Conservation (phyloP, 1,140 invertebrate species). For the Tribolium castaneum region DNA sequence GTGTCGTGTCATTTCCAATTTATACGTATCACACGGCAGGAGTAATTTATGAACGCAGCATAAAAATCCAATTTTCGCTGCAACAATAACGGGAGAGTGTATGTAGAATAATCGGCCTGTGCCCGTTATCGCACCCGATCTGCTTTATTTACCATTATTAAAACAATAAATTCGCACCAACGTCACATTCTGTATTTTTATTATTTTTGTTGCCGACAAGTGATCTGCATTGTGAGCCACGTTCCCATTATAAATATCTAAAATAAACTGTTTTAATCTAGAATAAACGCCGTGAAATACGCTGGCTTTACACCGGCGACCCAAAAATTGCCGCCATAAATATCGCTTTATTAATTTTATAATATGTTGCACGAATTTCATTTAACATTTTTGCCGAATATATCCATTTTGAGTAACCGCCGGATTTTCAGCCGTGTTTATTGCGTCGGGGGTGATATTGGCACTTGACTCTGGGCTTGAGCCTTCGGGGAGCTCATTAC, state of each 20-base stretch:
- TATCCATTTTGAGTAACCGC: slow-evolving; percentile 40
- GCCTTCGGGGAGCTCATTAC: slow-evolving; percentile 1
- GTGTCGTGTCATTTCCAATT: slow-evolving; percentile 50
- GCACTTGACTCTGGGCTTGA: slow-evolving; percentile 44
- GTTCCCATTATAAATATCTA: slow-evolving; percentile 64
- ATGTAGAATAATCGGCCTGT: slow-evolving; percentile 47
- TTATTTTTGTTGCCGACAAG: slow-evolving; percentile 61
- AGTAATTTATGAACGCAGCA: slow-evolving; percentile 60
- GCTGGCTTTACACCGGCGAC: slow-evolving; percentile 54
- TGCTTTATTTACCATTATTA: slow-evolving; percentile 65
- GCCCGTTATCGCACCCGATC: slow-evolving; percentile 52
- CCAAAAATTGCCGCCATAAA: slow-evolving; percentile 64
- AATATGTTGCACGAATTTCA: slow-evolving; percentile 60
- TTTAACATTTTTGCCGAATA: slow-evolving; percentile 51
- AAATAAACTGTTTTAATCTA: slow-evolving; percentile 65
- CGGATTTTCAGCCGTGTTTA: slow-evolving; percentile 16
- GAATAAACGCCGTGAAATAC: slow-evolving; percentile 61
- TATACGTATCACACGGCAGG: slow-evolving; percentile 46
- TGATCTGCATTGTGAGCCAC: slow-evolving; percentile 63
- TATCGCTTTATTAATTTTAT: slow-evolving; percentile 63
- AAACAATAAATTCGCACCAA: slow-evolving; percentile 63
- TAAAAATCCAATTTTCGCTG: slow-evolving; percentile 62
- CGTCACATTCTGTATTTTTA: slow-evolving; percentile 63
- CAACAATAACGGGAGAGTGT: slow-evolving; percentile 53
- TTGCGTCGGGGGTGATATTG: slow-evolving; percentile 10